These are phyloP conservation scores for Melanotaenia boesemani DNA, from an alignment of 2,797 vertebrate genomes.

Conservation along the genomic window DNA sequence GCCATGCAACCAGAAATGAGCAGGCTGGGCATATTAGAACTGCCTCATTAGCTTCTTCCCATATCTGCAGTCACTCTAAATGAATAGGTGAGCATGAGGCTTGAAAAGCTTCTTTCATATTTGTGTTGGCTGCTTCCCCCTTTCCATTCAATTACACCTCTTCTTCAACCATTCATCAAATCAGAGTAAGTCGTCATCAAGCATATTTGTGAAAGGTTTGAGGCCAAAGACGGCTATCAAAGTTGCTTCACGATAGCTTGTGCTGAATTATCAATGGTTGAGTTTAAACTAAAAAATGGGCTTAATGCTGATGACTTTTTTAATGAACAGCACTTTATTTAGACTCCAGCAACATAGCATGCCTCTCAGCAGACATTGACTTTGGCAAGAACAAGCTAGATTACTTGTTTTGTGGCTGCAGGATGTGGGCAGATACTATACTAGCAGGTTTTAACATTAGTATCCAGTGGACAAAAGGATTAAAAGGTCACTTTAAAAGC, in stretches of 20 bases:
- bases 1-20: constrained; percentile 50
- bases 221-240: not conserved
- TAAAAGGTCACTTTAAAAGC: constrained; percentile 24
- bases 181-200: constrained; percentile 9
- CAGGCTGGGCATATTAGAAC: constrained; percentile 50
- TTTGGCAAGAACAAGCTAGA: constrained; percentile 13
- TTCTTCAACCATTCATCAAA: constrained; percentile 39
- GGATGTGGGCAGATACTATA: not conserved
- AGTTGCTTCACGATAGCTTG: no score
- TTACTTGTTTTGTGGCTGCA: constrained; percentile 12
- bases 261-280: constrained; percentile 15
- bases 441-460: constrained; percentile 24
- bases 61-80: constrained; percentile 41
- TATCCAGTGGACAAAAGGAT: constrained; percentile 2
- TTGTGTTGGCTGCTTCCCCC: constrained; percentile 40
- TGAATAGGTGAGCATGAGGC: constrained; percentile 35
- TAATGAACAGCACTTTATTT: constrained; percentile 10
- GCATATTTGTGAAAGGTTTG: constrained; percentile 24
- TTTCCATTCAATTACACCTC: constrained; percentile 53
- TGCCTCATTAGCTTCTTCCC: constrained; percentile 62
- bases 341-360: constrained; percentile 15
- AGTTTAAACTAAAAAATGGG: constrained; percentile 38
- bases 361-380: constrained; percentile 24
- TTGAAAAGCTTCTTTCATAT: constrained; percentile 46
- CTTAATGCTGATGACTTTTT: constrained; percentile 14